Evolutionary conservation across 1,140 invertebrate species (phyloP).

Genomic region (Apis dorsata): DNA sequence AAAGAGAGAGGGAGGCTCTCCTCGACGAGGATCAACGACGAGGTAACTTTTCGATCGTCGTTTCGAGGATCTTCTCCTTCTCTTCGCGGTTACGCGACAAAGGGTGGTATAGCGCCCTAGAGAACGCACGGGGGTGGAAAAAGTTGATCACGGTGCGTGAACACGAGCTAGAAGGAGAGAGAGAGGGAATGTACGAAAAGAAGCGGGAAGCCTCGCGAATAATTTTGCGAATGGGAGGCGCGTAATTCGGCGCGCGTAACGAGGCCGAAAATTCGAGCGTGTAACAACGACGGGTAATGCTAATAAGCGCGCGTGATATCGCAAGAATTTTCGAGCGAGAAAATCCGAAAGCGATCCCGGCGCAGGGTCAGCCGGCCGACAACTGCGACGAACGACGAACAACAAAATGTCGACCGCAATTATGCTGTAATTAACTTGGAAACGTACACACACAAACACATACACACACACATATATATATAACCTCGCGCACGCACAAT

Average conservation of each 20-base stretch:
- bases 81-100: no score
- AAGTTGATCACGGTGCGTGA: no score
- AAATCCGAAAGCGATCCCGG: slow-evolving; percentile 53
- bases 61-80: no score
- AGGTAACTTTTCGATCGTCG: no score
- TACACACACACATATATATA: neutral
- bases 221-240: slow-evolving; percentile 24
- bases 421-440: slow-evolving; percentile 80
- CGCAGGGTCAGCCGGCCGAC: slow-evolving; percentile 49
- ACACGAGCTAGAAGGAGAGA: no score
- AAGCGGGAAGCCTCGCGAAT: slow-evolving; percentile 27
- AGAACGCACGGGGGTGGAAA: no score
- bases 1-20: no score
- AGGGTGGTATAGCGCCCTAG: no score
- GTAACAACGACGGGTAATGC: slow-evolving; percentile 38
- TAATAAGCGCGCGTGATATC: slow-evolving; percentile 58
- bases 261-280: slow-evolving; percentile 24
- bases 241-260: slow-evolving; percentile 20
- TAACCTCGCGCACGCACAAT: neutral
- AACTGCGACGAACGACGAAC: slow-evolving; percentile 66
- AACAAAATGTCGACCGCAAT: slow-evolving; percentile 80
- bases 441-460: slow-evolving; percentile 57
- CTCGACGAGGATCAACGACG: no score
- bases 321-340: slow-evolving; percentile 56
- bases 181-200: neutral